Percentiles rank a stretch among this genome's conserved stretches.
phyloP scores from a whole-genome alignment of 2,113 vertebrate genomes.

The Indri indri region DNA sequence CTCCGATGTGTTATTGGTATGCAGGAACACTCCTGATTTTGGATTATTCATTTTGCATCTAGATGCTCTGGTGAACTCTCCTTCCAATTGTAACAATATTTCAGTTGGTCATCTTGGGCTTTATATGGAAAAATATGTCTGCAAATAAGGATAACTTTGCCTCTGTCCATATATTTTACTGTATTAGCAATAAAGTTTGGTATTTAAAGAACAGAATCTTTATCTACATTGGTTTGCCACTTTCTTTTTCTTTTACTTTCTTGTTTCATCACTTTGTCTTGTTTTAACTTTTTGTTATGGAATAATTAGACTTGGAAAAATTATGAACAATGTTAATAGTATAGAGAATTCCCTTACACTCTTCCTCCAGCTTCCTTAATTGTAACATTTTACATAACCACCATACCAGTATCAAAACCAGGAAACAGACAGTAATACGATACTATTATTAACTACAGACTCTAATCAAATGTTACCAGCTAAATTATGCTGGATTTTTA shows the following conservation, averaged over 20 bases:
- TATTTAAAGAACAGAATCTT: not conserved
- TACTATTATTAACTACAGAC: not conserved
- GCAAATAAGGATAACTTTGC: not conserved
- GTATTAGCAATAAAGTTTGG: not conserved
- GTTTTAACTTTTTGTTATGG: not conserved
- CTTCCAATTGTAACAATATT: not conserved
- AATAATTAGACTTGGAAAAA: not conserved
- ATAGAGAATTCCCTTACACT: not conserved
- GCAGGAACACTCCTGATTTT: not conserved
- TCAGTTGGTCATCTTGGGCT: not conserved
- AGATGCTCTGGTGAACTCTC: not conserved
- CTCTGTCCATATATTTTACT: not conserved
- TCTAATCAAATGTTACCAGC: not conserved
- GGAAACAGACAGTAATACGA: not conserved
- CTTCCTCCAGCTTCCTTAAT: not conserved
- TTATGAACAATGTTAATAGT: not conserved
- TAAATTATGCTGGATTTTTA: not conserved
- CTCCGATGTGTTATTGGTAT: not conserved
- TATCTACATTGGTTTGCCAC: not conserved
- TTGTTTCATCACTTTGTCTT: not conserved
- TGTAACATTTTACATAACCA: not conserved
- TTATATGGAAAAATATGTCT: not conserved
- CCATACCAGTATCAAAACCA: not conserved
- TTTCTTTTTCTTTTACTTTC: not conserved
- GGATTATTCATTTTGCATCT: not conserved